Conservation (phyloP, 92 coral and sea anemone genomes). For the Paragorgia papillata region DNA sequence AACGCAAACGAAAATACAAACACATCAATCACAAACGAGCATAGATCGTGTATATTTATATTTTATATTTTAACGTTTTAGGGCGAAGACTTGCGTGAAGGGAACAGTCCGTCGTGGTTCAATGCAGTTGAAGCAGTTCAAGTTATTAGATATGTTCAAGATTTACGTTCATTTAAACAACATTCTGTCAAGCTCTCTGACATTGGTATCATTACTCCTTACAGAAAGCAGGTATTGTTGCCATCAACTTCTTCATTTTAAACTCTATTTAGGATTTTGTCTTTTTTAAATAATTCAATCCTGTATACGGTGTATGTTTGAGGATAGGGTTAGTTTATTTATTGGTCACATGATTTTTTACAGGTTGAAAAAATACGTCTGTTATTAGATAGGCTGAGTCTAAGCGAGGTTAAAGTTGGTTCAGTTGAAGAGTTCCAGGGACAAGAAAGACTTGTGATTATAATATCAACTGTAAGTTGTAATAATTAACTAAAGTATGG, state of each 20-base stretch:
- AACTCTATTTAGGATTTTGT: too few relatives aligned
- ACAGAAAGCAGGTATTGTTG: slow-evolving; percentile 81
- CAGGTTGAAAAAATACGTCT: slow-evolving; percentile 96
- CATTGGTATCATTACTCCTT: slow-evolving; percentile 91
- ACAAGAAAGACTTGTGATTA: slow-evolving; percentile 86
- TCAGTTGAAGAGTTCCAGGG: slow-evolving; percentile 99
- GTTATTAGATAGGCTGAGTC: slow-evolving; percentile 69
- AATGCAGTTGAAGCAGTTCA: slow-evolving; percentile 97
- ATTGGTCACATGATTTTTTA: neutral
- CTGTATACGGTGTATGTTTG: too few relatives aligned
- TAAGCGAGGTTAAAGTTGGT: slow-evolving; percentile 86
- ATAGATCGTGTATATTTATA: too few relatives aligned
- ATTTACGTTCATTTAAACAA: slow-evolving; percentile 63
- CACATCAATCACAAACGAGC: too few relatives aligned
- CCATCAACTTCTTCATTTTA: neutral
- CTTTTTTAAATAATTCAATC: too few relatives aligned
- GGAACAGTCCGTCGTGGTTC: slow-evolving; percentile 98
- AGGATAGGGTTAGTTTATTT: too few relatives aligned
- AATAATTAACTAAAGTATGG: neutral
- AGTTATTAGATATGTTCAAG: slow-evolving; percentile 80
- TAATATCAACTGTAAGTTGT: slow-evolving; percentile 85
- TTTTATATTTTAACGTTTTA: slow-evolving; percentile 3
- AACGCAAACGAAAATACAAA: too few relatives aligned
- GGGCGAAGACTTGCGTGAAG: slow-evolving; percentile 98
- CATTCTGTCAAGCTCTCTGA: slow-evolving; percentile 66